Evolutionary conservation across 2,888 invertebrate genomes (phyloP).

Genomic region (Bhutanitis thaidina): DNA sequence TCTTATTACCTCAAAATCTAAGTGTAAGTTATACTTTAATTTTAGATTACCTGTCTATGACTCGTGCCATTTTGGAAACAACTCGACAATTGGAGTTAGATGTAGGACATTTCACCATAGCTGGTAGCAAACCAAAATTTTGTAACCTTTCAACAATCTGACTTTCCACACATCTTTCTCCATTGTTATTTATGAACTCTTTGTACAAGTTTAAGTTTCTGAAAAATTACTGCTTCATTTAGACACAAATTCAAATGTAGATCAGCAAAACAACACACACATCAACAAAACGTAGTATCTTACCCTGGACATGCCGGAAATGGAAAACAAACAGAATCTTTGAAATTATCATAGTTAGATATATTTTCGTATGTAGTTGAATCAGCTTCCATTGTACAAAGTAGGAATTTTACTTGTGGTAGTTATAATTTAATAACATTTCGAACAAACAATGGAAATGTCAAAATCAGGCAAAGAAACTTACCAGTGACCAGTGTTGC

Average conservation of each 20-base stretch:
- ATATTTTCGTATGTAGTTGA: slow-evolving; percentile 64
- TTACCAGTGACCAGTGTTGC: too few species aligned
- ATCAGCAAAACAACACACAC: too few species aligned
- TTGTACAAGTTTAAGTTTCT: slow-evolving; percentile 57
- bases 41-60: slow-evolving; percentile 57
- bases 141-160: slow-evolving; percentile 55
- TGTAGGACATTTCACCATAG: slow-evolving; percentile 42
- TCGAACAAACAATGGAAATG: too few species aligned
- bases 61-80: slow-evolving; percentile 53
- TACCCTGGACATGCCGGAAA: slow-evolving; percentile 53
- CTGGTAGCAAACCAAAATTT: slow-evolving; percentile 50
- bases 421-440: too few species aligned
- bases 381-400: slow-evolving; percentile 67
- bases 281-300: slow-evolving; percentile 10
- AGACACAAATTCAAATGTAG: neutral
- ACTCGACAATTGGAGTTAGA: slow-evolving; percentile 49
- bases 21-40: too few species aligned
- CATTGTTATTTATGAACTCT: slow-evolving; percentile 41
- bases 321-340: slow-evolving; percentile 44
- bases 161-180: slow-evolving; percentile 45
- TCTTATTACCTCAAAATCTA: too few species aligned
- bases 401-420: too few species aligned
- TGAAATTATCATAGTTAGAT: slow-evolving; percentile 33
- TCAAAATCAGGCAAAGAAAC: too few species aligned
- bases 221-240: slow-evolving; percentile 27